Evolutionary conservation across 1,140 invertebrate genomes (phyloP), one percentile per base, ranked within the genome.

Genomic region (Zophobas atratus): DNA sequence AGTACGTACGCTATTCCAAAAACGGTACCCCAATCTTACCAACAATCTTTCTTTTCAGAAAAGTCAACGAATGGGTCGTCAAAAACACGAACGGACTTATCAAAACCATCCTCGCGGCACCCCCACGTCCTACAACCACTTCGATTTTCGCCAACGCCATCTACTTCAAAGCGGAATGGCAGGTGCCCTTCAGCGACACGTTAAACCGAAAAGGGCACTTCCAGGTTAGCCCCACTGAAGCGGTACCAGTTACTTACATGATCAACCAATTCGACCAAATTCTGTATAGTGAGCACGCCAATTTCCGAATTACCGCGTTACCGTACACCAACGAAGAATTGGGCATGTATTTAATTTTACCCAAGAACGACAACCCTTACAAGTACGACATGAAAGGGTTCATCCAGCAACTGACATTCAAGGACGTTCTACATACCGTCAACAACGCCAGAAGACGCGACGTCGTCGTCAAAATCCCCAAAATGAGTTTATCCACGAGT

Each of bases 101-200:
- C 70, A 86, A 88, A 2, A 84, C 87, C 35, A 84, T 94, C 36
- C 34, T 84, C 5, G 70, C 71, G 1, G 32, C 6, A 5, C 77
- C 79, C 33, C 74, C 79, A 32, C 36, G 67, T 35, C 72, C 87
- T 0, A 82, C 87, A 20, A 91, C 92, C 0, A 85, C 87, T 38
- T 82, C 94, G 6, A 76, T 95, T 0, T 84, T 95, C 2, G 89
- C 91, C 0, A 95, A 94, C 81, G 91, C 92, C 0, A 83, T 95
- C 20, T 94, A 94, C 82, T 95, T 95, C 86, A 93, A 93, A 85
- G 93, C 92, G 20, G 82, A 82, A 0, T 96, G 94, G 94, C 81
- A 88, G 38, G 85, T 87, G 2, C 86, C 90, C 0, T 95, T 96
- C 80, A 88, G 92, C 80, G 84, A 84, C 8, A 82, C 83, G 0